Base-by-base conservation (phyloP, 2,888 invertebrate genomes). In the Acronicta psi region DNA sequence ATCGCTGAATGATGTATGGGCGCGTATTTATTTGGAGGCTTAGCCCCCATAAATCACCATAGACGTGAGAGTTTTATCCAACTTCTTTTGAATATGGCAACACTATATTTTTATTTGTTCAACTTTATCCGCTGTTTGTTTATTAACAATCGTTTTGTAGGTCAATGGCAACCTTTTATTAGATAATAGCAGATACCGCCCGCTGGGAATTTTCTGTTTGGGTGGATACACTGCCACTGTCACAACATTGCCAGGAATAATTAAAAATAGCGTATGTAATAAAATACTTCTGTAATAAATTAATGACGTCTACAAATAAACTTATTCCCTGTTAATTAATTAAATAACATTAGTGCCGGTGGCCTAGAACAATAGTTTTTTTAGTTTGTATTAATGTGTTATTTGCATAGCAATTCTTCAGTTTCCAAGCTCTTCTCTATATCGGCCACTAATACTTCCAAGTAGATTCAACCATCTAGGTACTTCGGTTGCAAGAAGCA, bases 1-100 rank as follows among this genome's bases (percentile, higher is more conserved):
- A 61, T 63, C 52, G 52, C 51, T 25, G 55, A 63, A 79, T 79
- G 80, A 80, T 80, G 73, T 73, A 80, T 66, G 60, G 63, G 45
- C 42, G 46, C 60, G 51, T 52, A 67, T 77, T 77, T 77, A 75
- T 73, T 79, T 72, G 69, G 69, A 60, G 63, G 50, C 57, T 61
- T 52, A 57, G 37, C 63, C 55, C 56, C 42, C 51, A 77, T 79
- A 76, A 73, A 77, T 77, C 77, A 68, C 60, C 49, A 72, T 69
- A 64, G 73, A 60, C 65, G 62, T 66, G 60, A 54, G 64, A 47
- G 58, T 62, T 66, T 62, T 66, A 58, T 57, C n/a, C 47, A 54
- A 41, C 41, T 55, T 41, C 46, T 56, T 69, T 58, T 57, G 44
- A 69, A 56, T 65, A 44, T 38, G 51, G 36, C 14, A 34, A 42